phyloP scores from a whole-genome alignment of 2,888 invertebrate genomes.

The Atethmia centrago region DNA sequence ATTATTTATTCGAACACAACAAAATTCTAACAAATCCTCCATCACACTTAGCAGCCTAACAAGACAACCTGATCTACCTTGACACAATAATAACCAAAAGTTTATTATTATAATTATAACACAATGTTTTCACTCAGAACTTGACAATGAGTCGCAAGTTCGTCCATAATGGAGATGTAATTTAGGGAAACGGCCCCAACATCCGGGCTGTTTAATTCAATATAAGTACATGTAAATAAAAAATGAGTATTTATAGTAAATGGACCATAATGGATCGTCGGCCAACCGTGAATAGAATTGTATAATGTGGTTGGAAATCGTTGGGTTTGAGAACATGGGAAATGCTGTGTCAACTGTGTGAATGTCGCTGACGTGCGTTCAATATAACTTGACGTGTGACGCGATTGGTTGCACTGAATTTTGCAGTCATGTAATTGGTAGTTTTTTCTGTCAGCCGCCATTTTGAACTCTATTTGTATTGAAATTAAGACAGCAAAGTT shows the following conservation, averaged over 20 bases:
- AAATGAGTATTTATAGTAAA: constrained; percentile 77
- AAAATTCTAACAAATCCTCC: not conserved
- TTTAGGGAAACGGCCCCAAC: constrained; percentile 75
- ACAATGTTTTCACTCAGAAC: constrained; percentile 58
- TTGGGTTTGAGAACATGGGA: constrained; percentile 54
- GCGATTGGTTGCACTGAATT: too few relatives aligned
- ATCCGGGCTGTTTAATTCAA: constrained; percentile 81
- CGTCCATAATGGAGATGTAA: constrained; percentile 77
- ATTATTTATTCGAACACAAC: not conserved
- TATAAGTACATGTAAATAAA: constrained; percentile 76
- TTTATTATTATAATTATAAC: constrained; percentile 34
- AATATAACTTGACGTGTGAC: too few relatives aligned
- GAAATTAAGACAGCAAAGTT: too few relatives aligned
- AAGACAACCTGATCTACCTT: constrained; percentile 34
- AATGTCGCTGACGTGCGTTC: constrained; percentile 16
- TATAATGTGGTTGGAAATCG: constrained; percentile 56
- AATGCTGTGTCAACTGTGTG: constrained; percentile 53
- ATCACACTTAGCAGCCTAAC: not conserved
- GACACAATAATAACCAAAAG: constrained; percentile 45
- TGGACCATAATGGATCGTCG: constrained; percentile 79
- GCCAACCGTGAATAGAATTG: constrained; percentile 75
- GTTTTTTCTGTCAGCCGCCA: too few relatives aligned
- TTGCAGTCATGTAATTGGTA: too few relatives aligned
- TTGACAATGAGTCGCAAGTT: constrained; percentile 77
- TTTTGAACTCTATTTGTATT: too few relatives aligned